phyloP scores from a whole-genome alignment of 2,797 vertebrate genomes.

The Microtus obscurus region DNA sequence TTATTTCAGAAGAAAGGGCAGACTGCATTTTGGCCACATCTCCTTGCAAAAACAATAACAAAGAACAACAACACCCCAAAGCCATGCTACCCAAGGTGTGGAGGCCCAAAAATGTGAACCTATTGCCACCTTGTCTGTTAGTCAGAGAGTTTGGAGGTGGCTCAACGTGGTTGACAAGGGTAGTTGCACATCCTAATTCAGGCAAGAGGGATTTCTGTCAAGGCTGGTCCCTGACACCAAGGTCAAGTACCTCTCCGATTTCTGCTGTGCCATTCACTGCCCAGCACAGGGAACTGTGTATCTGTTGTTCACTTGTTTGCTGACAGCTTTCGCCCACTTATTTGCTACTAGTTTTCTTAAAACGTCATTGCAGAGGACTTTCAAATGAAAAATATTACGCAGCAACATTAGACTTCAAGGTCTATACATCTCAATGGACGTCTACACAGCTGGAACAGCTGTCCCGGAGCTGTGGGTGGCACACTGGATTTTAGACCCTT shows the following conservation, averaged over 20 bases:
- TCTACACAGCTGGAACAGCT: too few species aligned
- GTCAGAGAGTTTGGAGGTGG: too few species aligned
- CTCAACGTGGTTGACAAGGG: too few species aligned
- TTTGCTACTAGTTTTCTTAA: not conserved
- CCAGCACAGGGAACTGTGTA: not conserved
- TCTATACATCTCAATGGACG: not conserved
- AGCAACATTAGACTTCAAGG: not conserved
- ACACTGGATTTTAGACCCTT: not conserved
- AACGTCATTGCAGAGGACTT: not conserved
- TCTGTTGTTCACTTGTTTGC: not conserved
- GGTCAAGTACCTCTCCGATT: too few species aligned
- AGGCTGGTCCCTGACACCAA: not conserved
- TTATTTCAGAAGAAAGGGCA: slow-evolving; percentile 23
- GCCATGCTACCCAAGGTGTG: not conserved
- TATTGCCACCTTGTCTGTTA: too few species aligned
- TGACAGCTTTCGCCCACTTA: not conserved
- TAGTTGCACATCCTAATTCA: too few species aligned
- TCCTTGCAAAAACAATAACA: not conserved
- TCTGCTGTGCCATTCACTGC: not conserved
- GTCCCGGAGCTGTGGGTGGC: not conserved
- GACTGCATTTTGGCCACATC: not conserved
- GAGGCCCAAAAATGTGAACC: too few species aligned
- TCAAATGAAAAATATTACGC: not conserved
- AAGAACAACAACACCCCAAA: not conserved
- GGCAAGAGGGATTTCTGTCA: too few species aligned